Evolutionary conservation across 1,140 invertebrate species (phyloP), one percentile per base, ranked within the genome.

Genomic region (Bombus ignitus): DNA sequence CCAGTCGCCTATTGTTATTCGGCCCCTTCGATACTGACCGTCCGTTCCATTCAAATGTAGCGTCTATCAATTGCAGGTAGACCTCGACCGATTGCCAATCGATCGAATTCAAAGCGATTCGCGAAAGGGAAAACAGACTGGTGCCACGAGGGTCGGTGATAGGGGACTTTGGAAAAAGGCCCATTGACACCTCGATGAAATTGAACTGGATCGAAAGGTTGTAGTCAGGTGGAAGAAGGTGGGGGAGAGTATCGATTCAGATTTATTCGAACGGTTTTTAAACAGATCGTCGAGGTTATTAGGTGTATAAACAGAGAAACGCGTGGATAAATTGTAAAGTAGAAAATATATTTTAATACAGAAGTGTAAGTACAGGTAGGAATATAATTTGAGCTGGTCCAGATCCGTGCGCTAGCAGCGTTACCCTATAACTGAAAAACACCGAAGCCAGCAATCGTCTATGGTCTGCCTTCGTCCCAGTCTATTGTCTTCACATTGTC

Each of bases 31-130:
- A 88, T 88, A 73, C 82, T 81, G 59, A 9, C 71, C 28, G 86
- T 44, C 53, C 59, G 35, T 73, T 78, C 74, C 66, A 85, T 85
- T 85, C 85, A 57, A 86, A 79, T 76, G 86, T 81, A 83, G 57
- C 86, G 79, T 90, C 89, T 90, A 91, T 91, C 89, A 90, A 91
- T 90, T 90, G 83, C 83, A 90, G 83, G 87, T 89, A 89, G 87
- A 88, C 89, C 86, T 88, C 88, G 89, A 88, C 88, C 89, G 88
- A 90, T 88, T 90, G 89, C 66, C 86, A 90, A 90, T 88, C 90
- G 89, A 68, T 88, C 77, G 83, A 44, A 87, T 82, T 79, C 88
- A 71, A 81, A 73, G 88, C 84, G 88, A 59, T 83, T 77, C 84
- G 85, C 57, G 66, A 70, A 59, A 71, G 78, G 37, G 59, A 71